These are phyloP conservation scores for Archegozetes longisetosus DNA, from an alignment of 1,140 invertebrate genomes.

Conservation along the genomic window DNA sequence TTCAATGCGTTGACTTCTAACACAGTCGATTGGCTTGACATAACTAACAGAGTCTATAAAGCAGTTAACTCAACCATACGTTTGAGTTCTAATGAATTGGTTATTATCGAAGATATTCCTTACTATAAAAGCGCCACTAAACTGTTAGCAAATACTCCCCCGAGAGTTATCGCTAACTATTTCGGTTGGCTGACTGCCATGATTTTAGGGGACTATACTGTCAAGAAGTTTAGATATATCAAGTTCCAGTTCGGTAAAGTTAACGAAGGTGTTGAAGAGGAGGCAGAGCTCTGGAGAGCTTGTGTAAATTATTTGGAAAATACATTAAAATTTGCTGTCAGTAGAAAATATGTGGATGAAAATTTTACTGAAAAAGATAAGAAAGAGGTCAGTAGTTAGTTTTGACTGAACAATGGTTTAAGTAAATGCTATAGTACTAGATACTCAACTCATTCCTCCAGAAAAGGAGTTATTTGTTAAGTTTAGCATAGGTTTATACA, in stretches of 20 bases:
- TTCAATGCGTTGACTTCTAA: slow-evolving; percentile 14
- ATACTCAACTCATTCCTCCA: no score
- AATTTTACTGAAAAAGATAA: slow-evolving; percentile 5
- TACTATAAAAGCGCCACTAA: slow-evolving; percentile 17
- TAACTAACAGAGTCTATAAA: background rate
- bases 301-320: slow-evolving; percentile 31
- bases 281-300: slow-evolving; percentile 27
- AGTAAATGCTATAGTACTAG: no score
- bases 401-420: no score
- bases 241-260: slow-evolving; percentile 34
- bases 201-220: slow-evolving; percentile 31
- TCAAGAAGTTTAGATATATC: slow-evolving; percentile 29
- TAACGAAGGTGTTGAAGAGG: slow-evolving; percentile 25
- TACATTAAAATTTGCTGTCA: background rate
- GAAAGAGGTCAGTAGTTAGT: slow-evolving; percentile 3
- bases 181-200: slow-evolving; percentile 30
- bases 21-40: slow-evolving; percentile 10
- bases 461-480: no score
- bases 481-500: no score
- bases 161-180: slow-evolving; percentile 27
- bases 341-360: slow-evolving; percentile 2
- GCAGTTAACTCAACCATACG: slow-evolving; percentile 23
- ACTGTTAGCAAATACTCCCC: slow-evolving; percentile 7
- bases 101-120: slow-evolving; percentile 28
- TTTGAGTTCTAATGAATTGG: slow-evolving; percentile 22